phyloP scores from a whole-genome alignment of 2,797 vertebrate genomes.

The Euthynnus affinis region DNA sequence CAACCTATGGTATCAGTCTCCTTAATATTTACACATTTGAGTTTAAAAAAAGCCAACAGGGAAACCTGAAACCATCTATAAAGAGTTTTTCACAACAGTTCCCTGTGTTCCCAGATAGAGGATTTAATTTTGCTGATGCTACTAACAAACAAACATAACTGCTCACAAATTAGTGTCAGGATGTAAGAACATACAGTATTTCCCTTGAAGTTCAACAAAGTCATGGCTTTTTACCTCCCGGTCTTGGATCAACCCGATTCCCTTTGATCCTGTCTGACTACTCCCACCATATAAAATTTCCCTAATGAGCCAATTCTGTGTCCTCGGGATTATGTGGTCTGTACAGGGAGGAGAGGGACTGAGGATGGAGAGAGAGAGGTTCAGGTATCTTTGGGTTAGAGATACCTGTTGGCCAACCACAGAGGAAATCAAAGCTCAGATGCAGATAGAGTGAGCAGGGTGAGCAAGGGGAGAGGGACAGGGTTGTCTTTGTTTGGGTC shows the following conservation, averaged over 20 bases:
- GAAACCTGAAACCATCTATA: not conserved
- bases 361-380: constrained; percentile 59
- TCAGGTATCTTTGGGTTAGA: constrained; percentile 78
- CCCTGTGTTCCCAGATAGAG: not conserved
- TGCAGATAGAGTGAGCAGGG: constrained; percentile 62
- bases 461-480: constrained; percentile 76
- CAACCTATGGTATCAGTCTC: too few species aligned
- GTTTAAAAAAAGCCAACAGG: not conserved
- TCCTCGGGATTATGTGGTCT: constrained; percentile 70
- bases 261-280: constrained; percentile 64
- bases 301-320: constrained; percentile 74
- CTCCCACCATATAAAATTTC: constrained; percentile 79
- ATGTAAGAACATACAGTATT: constrained; percentile 7
- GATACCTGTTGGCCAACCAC: constrained; percentile 79
- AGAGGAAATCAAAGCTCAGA: constrained; percentile 84
- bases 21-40: too few species aligned
- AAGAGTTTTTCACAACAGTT: not conserved
- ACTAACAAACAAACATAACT: constrained; percentile 3
- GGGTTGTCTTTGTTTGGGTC: constrained; percentile 85
- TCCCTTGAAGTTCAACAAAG: constrained; percentile 19
- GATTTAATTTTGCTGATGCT: not conserved
- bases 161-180: not conserved
- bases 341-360: constrained; percentile 49
- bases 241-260: constrained; percentile 37
- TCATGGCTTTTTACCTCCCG: constrained; percentile 20